These are phyloP conservation scores for Lepus europaeus DNA, from an alignment of 2,113 vertebrate species.

Conservation along the genomic window DNA sequence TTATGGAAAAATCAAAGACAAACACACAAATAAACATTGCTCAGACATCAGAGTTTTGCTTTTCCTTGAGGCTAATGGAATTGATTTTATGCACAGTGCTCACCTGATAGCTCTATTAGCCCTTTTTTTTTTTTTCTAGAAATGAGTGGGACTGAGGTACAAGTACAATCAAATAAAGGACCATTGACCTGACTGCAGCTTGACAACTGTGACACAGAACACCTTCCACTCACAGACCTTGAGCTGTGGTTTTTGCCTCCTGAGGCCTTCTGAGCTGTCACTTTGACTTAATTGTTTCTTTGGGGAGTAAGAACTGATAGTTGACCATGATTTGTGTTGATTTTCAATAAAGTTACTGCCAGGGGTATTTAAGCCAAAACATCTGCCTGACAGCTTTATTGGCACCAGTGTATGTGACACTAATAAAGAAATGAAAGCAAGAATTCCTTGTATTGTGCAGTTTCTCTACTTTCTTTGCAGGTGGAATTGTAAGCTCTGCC, in stretches of 20 bases:
- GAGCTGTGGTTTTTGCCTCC: not conserved
- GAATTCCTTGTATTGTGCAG: conserved; percentile 17
- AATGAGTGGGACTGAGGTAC: conserved; percentile 23
- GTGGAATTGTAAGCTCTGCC: conserved; percentile 25
- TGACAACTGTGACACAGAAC: conserved; percentile 45
- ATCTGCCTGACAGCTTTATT: conserved; percentile 76
- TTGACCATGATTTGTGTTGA: conserved; percentile 78
- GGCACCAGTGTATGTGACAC: conserved; percentile 59
- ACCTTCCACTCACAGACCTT: not conserved
- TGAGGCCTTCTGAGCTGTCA: conserved; percentile 58
- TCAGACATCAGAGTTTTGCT: conserved; percentile 19
- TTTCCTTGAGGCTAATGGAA: conserved; percentile 56
- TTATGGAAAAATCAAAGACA: not conserved
- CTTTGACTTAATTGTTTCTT: conserved; percentile 74
- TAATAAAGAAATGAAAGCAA: conserved; percentile 69
- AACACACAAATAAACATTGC: conserved; percentile 36
- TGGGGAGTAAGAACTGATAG: conserved; percentile 61
- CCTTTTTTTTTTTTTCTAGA: conserved; percentile 51
- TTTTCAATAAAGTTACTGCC: conserved; percentile 82
- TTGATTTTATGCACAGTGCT: conserved; percentile 62
- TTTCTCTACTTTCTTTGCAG: conserved; percentile 25
- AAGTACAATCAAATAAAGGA: conserved; percentile 66
- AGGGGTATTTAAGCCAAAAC: conserved; percentile 75
- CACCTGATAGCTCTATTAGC: conserved; percentile 69
- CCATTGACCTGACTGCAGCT: conserved; percentile 27